phyloP scores from a whole-genome alignment of 2,797 vertebrate genomes.

The Gastrophryne carolinensis region DNA sequence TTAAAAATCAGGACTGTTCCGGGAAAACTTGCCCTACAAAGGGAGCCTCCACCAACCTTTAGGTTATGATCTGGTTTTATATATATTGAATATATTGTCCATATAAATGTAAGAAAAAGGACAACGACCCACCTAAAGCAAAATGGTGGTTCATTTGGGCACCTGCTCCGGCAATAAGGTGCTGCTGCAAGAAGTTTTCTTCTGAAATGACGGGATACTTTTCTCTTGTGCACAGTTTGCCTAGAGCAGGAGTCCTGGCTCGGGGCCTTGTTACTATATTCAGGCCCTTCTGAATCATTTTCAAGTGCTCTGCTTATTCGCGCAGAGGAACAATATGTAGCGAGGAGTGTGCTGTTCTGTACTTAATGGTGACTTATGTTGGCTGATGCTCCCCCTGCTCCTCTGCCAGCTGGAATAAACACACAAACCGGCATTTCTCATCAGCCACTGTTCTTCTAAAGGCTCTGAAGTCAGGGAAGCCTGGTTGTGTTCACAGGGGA shows the following conservation, averaged over 20 bases:
- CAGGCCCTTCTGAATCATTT: conserved; percentile 8
- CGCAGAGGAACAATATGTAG: conserved; percentile 28
- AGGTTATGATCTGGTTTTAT: no score
- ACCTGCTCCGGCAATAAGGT: background rate
- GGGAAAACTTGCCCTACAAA: no score
- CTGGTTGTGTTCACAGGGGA: conserved; percentile 1
- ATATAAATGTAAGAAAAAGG: no score
- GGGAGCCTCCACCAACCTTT: no score
- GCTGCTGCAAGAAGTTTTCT: background rate
- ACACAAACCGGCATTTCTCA: background rate
- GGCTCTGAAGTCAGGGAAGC: conserved; percentile 28
- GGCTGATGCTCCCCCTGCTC: conserved; percentile 11
- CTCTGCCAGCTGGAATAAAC: conserved; percentile 22
- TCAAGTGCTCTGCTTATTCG: conserved; percentile 7
- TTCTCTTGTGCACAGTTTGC: conserved; percentile 1
- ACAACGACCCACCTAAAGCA: no score
- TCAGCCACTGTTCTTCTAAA: background rate
- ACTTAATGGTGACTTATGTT: conserved; percentile 7
- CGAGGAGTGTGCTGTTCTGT: conserved; percentile 21
- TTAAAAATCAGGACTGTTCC: no score
- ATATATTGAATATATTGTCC: no score
- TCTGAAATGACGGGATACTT: background rate
- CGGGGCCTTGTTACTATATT: background rate
- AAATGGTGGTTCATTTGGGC: background rate
- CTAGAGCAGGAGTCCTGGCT: background rate